These are phyloP conservation scores for Oplegnathus fasciatus DNA, from an alignment of 2,113 vertebrate genomes.

Conservation along the genomic window DNA sequence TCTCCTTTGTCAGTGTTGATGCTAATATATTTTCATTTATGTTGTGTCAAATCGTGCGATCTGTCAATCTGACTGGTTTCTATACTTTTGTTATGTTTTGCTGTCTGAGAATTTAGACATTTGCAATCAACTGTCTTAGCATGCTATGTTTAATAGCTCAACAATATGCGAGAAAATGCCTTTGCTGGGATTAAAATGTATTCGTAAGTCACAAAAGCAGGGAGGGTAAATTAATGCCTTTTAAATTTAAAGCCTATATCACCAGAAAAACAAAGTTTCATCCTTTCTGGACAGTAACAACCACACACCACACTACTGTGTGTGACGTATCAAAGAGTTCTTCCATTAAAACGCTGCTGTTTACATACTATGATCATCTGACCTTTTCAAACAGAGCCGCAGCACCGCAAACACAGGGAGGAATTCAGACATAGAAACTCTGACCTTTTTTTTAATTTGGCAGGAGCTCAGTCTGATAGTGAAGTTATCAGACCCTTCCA, in stretches of 20 bases:
- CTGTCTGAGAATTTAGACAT: not conserved
- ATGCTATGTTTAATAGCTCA: not conserved
- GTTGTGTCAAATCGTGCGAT: not conserved
- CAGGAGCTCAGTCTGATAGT: constrained; percentile 8
- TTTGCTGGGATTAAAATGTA: constrained; percentile 5
- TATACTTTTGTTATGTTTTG: not conserved
- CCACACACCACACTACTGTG: not conserved
- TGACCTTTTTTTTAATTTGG: constrained; percentile 68
- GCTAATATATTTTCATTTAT: not conserved
- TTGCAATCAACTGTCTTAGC: not conserved
- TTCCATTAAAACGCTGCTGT: constrained; percentile 39
- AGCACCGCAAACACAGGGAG: constrained; percentile 32
- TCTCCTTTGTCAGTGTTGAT: not conserved
- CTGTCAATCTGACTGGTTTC: not conserved
- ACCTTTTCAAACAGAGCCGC: constrained; percentile 60
- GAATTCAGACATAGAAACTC: constrained; percentile 45
- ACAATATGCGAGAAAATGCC: not conserved
- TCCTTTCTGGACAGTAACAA: not conserved
- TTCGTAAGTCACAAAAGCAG: not conserved
- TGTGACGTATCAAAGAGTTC: constrained; percentile 13
- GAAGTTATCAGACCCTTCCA: constrained; percentile 60
- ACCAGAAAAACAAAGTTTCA: not conserved
- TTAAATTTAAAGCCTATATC: not conserved
- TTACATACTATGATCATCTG: constrained; percentile 55
- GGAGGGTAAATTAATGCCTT: not conserved